Base-by-base conservation (phyloP, 2,888 invertebrate genomes). In the Mamestra brassicae region DNA sequence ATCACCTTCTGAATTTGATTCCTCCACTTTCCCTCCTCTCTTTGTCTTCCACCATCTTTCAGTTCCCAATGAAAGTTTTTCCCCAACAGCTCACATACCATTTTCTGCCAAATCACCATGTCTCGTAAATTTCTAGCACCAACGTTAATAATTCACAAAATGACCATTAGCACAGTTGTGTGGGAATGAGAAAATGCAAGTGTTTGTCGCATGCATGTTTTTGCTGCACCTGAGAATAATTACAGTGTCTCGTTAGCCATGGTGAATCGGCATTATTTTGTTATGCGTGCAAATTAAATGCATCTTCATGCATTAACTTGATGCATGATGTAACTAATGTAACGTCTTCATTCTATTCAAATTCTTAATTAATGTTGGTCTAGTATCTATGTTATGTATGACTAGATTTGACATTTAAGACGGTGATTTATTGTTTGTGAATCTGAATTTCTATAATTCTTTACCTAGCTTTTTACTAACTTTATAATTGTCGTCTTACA, bases 181-280 rank as follows among this genome's bases (percentile, higher is more conserved):
- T 81, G 82, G 78, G 65, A 62, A 82, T 66, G 26, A 62, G 78
- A 78, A 78, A 80, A 70, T 71, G 34, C 54, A 68, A 61, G 55
- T 68, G n/a, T 65, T 54, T 0, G 26, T 52, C 6, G 11, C 42
- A 2, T 17, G 45, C 15, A 17, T 47, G 68, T 65, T 78, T 70
- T 82, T 78, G 38, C 54, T 68, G 83, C 52, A 61, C 0, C 57
- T 67, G n/a, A 42, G 36, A 11, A 64, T 65, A 69, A 66, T 65
- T 54, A 36, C 11, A 47, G 42, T 57, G 38, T 50, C 42, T 78
- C 4, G 47, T 77, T 55, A 71, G 36, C 7, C 13, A 17, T 34
- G 26, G 47, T 82, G 83, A 80, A 52, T 66, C 17, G 36, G 50
- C 83, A 76, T 13, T 57, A 61, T 69, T 45, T 64, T 47, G 38